These are phyloP conservation scores for Pseudochaenichthys georgianus DNA, from an alignment of 2,797 vertebrate genomes.

Conservation along the genomic window DNA sequence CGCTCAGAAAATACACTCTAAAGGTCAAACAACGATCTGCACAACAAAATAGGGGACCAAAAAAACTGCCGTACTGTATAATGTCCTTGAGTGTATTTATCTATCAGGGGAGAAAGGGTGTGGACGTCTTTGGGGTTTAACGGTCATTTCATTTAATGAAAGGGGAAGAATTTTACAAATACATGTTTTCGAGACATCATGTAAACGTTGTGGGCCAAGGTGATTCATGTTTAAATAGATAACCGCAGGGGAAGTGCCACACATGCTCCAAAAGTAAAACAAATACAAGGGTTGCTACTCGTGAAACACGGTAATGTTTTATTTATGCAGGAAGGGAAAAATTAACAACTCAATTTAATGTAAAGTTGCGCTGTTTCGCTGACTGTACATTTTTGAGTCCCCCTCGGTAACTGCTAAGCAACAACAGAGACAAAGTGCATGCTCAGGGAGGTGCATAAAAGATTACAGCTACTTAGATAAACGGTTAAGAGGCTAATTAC, in stretches of 20 bases:
- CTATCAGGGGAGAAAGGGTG: slow-evolving; percentile 46
- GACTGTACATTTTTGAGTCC: slow-evolving; percentile 13
- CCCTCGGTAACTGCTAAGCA: slow-evolving; percentile 12
- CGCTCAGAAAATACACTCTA: neutral
- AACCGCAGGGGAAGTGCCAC: slow-evolving; percentile 15
- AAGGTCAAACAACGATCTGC: slow-evolving; percentile 10
- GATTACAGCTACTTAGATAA: slow-evolving; percentile 48
- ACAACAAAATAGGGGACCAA: slow-evolving; percentile 10
- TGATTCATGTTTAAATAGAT: slow-evolving; percentile 19
- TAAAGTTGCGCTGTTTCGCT: slow-evolving; percentile 4
- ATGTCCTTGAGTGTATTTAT: slow-evolving; percentile 31
- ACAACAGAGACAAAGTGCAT: slow-evolving; percentile 43
- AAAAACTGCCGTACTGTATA: neutral
- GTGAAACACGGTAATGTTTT: neutral
- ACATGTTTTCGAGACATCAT: neutral
- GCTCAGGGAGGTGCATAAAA: neutral
- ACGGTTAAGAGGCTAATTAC: slow-evolving; percentile 24
- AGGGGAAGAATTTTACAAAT: slow-evolving; percentile 15
- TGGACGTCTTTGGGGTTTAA: slow-evolving; percentile 59
- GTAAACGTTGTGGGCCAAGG: neutral
- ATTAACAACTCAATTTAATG: neutral
- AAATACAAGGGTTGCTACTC: neutral
- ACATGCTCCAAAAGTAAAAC: neutral
- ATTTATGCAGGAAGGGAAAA: neutral
- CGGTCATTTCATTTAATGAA: slow-evolving; percentile 52